phyloP scores from a whole-genome alignment of 1,140 invertebrate genomes.

The Lucilia sericata region DNA sequence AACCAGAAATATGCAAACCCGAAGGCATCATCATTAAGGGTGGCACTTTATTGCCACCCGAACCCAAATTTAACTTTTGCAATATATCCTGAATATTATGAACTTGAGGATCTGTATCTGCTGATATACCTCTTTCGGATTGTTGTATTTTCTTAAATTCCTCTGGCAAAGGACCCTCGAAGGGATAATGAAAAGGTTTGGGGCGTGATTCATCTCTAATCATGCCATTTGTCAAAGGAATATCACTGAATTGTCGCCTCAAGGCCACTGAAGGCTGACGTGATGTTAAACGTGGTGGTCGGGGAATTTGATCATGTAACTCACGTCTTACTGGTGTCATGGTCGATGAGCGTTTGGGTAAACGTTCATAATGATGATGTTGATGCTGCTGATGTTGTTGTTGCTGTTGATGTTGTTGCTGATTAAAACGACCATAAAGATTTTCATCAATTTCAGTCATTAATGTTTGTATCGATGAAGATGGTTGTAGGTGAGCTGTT shows the following conservation, averaged over 20 bases:
- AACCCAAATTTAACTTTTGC: slow-evolving; percentile 57
- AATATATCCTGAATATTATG: slow-evolving; percentile 65
- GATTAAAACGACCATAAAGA: slow-evolving; percentile 31
- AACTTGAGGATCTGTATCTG: slow-evolving; percentile 41
- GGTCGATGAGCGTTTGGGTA: slow-evolving; percentile 61
- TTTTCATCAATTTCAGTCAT: slow-evolving; percentile 32
- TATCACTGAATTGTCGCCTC: slow-evolving; percentile 58
- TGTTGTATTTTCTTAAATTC: slow-evolving; percentile 59
- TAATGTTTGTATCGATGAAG: slow-evolving; percentile 25
- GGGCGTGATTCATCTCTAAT: slow-evolving; percentile 54
- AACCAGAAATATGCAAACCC: slow-evolving; percentile 60
- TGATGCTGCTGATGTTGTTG: slow-evolving; percentile 31
- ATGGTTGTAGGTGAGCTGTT: neutral
- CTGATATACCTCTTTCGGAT: slow-evolving; percentile 33
- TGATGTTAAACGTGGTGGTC: slow-evolving; percentile 61
- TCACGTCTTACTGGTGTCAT: slow-evolving; percentile 59
- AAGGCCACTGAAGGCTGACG: slow-evolving; percentile 51
- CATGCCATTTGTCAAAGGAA: slow-evolving; percentile 45
- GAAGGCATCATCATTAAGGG: slow-evolving; percentile 65
- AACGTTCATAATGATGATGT: slow-evolving; percentile 57
- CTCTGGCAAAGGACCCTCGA: slow-evolving; percentile 60
- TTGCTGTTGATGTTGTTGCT: neutral
- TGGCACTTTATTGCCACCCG: slow-evolving; percentile 54
- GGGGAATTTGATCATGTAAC: slow-evolving; percentile 60
- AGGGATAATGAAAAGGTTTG: slow-evolving; percentile 65